Evolutionary conservation across 2,113 vertebrate genomes (phyloP), one percentile per base, ranked within the genome.

Genomic region (Entosphenus tridentatus): DNA sequence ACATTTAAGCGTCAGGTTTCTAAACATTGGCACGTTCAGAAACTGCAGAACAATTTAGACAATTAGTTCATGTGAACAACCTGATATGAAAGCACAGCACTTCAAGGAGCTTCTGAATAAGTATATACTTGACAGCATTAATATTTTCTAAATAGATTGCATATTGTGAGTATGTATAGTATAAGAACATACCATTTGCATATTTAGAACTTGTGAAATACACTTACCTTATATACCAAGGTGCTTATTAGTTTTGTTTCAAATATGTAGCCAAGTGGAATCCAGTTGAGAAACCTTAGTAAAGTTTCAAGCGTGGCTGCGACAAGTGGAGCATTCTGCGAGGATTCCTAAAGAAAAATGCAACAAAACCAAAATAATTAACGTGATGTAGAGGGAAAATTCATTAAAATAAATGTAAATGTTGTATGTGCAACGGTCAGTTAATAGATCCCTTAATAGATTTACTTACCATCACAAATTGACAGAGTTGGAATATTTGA

Each of bases 241-340:
- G 93, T 97, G 82, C 92, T 97, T 79, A 97, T 98, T 76, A 97
- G 80, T 77, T 97, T 97, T 72, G 93, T 98, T 80, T 98, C 93
- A 81, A 97, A 98, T 77, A 98, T 98, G 77, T 98, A 98, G 57
- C 93, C 93, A 74, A 98, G 79, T 54, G 93, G 93, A 82, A 98
- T 98, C 93, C 93, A 98, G 81, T 98, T 98, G 70, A 97, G 84
- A 77, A 98, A 98, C 76, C 93, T 85, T 16, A 98, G 80, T 70
- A 98, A 81, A 0, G 92, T 98, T 80, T 98, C 92, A 78, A 97
- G 80, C 21, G 93, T 98, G 57, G 93, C 93, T 67, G 96, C 90
- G 73, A 98, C 91, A 78, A 98, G 82, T 6, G 93, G 89, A 72
- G 93, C 93, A 70, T 97, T 98, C 79, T 98, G 92, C 70, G 92